Conservation (phyloP, 1,140 invertebrate genomes). For the Argopecten irradians region DNA sequence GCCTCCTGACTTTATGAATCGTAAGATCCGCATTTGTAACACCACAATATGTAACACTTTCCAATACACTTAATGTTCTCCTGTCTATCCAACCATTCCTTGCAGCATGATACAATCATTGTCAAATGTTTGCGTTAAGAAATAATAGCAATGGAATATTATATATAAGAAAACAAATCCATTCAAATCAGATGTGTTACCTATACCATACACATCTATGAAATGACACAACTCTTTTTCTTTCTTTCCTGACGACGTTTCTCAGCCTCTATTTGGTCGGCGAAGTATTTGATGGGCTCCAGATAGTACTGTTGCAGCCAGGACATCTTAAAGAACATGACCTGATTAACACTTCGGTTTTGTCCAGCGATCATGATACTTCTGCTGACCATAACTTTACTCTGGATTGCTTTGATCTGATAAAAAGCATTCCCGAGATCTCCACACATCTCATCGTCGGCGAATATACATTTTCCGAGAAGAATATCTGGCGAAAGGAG, state of each 20-base stretch:
- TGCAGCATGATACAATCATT: too few relatives aligned
- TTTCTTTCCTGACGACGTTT: neutral
- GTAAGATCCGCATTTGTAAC: too few relatives aligned
- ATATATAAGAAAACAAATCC: too few relatives aligned
- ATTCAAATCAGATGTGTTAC: too few relatives aligned
- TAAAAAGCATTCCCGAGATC: conserved; percentile 51
- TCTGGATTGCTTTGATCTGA: conserved; percentile 44
- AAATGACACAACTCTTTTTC: neutral
- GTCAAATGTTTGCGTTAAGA: too few relatives aligned
- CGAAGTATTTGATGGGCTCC: conserved; percentile 44
- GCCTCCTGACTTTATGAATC: too few relatives aligned
- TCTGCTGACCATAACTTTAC: conserved; percentile 40
- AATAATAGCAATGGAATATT: too few relatives aligned
- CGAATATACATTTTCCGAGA: conserved; percentile 53
- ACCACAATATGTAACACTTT: too few relatives aligned
- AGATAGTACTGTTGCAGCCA: conserved; percentile 54
- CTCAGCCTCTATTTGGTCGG: neutral
- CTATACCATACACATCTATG: too few relatives aligned
- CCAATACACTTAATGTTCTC: too few relatives aligned
- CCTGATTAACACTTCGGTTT: conserved; percentile 45
- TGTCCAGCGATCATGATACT: conserved; percentile 53
- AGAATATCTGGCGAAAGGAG: conserved; percentile 46
- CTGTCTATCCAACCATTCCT: too few relatives aligned
- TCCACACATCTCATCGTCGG: conserved; percentile 55
- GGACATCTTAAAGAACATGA: conserved; percentile 55